Percentiles rank a stretch among this genome's conserved stretches.
Evolutionary conservation across 1,140 invertebrate genomes (phyloP).

Genomic region (Brachionus plicatilis): DNA sequence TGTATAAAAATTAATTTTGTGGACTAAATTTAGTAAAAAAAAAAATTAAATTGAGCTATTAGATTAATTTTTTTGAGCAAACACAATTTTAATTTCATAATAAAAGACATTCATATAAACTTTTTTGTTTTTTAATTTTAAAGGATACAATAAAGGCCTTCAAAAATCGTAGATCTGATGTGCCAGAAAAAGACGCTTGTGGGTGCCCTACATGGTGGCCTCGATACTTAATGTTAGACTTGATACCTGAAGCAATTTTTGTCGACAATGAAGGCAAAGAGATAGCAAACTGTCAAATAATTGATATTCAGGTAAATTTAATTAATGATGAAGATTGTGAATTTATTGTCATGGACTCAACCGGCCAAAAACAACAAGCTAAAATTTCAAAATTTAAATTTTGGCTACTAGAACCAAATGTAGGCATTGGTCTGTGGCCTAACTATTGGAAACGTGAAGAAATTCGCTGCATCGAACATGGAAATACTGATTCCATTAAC

Average conservation of each 20-base stretch:
- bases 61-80: no score
- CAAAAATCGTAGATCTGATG: not conserved
- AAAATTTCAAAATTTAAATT: not conserved
- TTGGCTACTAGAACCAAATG: not conserved
- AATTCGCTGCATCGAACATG: not conserved
- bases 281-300: not conserved
- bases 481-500: not conserved
- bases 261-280: not conserved
- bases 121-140: not conserved
- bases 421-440: not conserved
- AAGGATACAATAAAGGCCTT: not conserved
- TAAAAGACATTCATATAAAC: no score
- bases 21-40: no score
- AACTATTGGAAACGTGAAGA: not conserved
- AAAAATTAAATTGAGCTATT: no score
- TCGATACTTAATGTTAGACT: not conserved
- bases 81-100: no score
- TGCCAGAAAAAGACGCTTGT: constrained; percentile 1
- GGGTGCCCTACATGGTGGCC: not conserved
- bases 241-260: constrained; percentile 3
- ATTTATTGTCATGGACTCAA: not conserved
- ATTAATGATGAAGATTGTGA: not conserved
- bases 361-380: not conserved
- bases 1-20: no score
- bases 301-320: not conserved